Evolutionary conservation across 2,888 invertebrate species (phyloP).

Genomic region (Nymphalis c-album): DNA sequence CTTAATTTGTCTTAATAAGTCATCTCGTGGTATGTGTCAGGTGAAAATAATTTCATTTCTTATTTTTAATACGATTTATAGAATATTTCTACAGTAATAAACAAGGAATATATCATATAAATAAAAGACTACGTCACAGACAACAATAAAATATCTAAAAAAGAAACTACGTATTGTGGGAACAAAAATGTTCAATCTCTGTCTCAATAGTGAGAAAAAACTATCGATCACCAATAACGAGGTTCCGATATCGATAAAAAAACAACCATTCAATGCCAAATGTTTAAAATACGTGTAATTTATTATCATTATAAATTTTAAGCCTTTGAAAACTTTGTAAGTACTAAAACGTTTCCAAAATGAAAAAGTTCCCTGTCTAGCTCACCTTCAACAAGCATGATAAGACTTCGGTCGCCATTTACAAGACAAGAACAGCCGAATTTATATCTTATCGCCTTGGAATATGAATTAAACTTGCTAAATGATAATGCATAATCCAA

Average conservation of each 20-base stretch:
- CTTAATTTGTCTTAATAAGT: no score
- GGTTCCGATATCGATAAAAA: constrained; percentile 2
- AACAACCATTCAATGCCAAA: neutral
- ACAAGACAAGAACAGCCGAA: constrained; percentile 28
- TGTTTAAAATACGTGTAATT: constrained; percentile 14
- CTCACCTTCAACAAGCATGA: constrained; percentile 49
- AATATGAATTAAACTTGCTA: constrained; percentile 38
- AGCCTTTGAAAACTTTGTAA: constrained; percentile 42
- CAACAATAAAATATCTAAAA: no score
- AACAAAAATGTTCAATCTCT: neutral
- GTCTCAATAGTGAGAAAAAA: neutral
- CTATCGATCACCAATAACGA: constrained; percentile 1
- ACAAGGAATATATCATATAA: no score
- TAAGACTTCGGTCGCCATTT: constrained; percentile 45
- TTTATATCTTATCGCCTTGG: constrained; percentile 33
- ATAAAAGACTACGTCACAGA: no score
- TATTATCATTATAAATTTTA: constrained; percentile 37
- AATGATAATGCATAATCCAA: constrained; percentile 32
- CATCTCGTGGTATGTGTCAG: no score
- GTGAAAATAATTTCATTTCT: no score
- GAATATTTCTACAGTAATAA: no score
- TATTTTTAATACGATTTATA: no score
- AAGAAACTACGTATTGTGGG: no score
- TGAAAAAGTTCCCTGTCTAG: constrained; percentile 49
- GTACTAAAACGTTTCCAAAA: constrained; percentile 44